Conservation (phyloP, 2,797 vertebrate genomes). For the Takifugu ocellatus region DNA sequence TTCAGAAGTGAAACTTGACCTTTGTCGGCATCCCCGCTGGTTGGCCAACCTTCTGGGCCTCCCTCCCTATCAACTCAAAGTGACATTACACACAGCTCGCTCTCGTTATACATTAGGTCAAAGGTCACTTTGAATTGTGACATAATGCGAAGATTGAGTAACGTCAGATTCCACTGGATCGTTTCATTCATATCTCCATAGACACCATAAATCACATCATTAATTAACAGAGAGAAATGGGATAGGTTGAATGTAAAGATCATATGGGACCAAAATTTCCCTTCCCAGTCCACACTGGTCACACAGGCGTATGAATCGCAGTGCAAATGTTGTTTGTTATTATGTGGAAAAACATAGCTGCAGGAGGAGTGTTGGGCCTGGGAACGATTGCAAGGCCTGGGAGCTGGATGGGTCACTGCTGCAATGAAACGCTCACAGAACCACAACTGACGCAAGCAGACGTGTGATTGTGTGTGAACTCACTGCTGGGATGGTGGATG, state of each 20-base stretch:
- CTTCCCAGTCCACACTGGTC: too few relatives aligned
- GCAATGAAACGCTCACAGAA: slow-evolving; percentile 50
- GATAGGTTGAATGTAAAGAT: not conserved
- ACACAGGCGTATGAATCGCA: too few relatives aligned
- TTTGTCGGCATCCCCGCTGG: slow-evolving; percentile 30
- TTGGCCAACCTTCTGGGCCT: slow-evolving; percentile 18
- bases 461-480: slow-evolving; percentile 41
- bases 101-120: slow-evolving; percentile 22
- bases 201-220: too few relatives aligned
- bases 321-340: not conserved
- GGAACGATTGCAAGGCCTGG: slow-evolving; percentile 54
- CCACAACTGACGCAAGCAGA: slow-evolving; percentile 65
- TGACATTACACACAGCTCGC: slow-evolving; percentile 22
- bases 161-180: slow-evolving; percentile 11
- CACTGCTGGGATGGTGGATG: slow-evolving; percentile 37
- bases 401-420: slow-evolving; percentile 42
- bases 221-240: too few relatives aligned
- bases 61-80: slow-evolving; percentile 36
- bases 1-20: slow-evolving; percentile 22
- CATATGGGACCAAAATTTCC: not conserved
- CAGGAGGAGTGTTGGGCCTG: slow-evolving; percentile 21
- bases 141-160: slow-evolving; percentile 27
- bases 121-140: slow-evolving; percentile 34
- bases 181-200: too few relatives aligned
- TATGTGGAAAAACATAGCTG: slow-evolving; percentile 41